A percentile compares a stretch with the other conserved stretches of the same genome.
phyloP scores from a whole-genome alignment of 2,113 vertebrate species.

The Dasyprocta punctata region DNA sequence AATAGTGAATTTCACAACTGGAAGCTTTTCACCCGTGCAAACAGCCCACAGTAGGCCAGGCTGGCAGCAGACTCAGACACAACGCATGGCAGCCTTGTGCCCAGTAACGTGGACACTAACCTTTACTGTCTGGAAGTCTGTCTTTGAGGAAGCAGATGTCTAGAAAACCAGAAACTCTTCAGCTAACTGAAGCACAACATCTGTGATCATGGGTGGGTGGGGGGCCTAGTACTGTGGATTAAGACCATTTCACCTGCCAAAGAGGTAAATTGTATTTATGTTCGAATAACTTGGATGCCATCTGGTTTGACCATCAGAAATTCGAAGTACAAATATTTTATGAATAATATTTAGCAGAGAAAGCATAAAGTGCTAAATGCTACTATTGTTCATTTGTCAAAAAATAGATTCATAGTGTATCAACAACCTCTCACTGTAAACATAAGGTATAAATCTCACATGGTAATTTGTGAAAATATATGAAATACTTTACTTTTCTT shows the following conservation, averaged over 20 bases:
- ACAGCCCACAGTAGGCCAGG: background rate
- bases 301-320: background rate
- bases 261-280: constrained; percentile 1
- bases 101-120: background rate
- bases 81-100: background rate
- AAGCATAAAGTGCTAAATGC: background rate
- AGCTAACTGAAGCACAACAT: background rate
- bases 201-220: background rate
- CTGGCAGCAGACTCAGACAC: background rate
- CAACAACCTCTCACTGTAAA: constrained; percentile 22
- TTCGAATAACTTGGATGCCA: background rate
- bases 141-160: constrained; percentile 35
- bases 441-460: constrained; percentile 35
- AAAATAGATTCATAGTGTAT: background rate
- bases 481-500: constrained; percentile 45
- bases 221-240: background rate
- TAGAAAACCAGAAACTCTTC: background rate
- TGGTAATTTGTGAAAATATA: constrained; percentile 30
- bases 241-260: background rate
- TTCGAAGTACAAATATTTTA: constrained; percentile 20
- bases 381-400: background rate
- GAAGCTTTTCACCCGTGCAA: background rate
- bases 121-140: background rate
- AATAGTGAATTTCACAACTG: background rate
- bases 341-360: constrained; percentile 3